Evolutionary conservation across 2,113 vertebrate species (phyloP), one percentile per base, ranked within the genome.

Genomic region (Azemiops feae): DNA sequence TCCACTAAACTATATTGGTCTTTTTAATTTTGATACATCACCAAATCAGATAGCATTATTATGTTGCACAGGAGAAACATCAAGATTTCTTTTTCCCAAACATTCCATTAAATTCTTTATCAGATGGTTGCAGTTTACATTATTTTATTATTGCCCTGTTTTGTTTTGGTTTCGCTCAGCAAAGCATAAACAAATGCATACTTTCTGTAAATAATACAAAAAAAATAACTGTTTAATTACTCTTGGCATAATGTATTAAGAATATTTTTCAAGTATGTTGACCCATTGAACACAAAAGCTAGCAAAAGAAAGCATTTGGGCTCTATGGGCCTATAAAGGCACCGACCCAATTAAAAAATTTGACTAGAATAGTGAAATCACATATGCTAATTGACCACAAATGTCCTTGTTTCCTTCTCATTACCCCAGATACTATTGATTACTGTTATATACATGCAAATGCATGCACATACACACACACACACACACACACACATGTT

Each of bases 351-450:
- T 87, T 91, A 45, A 64, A 87, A 87, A 55, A 53, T 55, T n/a
- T 34, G 5, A 53, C 30, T 50, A 91, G 47, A 93, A 93, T 58
- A 93, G 47, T 27, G 64, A 91, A 93, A 34, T 54, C 45, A 69
- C 34, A 58, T 14, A 64, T 85, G 88, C 60, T 92, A 89, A 91
- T 89, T 85, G 69, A 60, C 52, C 43, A 92, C 54, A 89, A 93
- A 55, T 34, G 27, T 25, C 52, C 47, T 92, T 60, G 58, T 89
- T 43, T 86, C n/a, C 90, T n/a, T 69, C 16, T 1, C 58, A 74
- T 54, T 91, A 74, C 50, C 47, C 53, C 47, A 45, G 45, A 50
- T 52, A 69, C 64, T 34, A 55, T 64, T 74, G 45, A 27, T 5
- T 50, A 47, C 30, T 69, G 12, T 34, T 34, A 39, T 45, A 23